Evolutionary conservation across 2,888 invertebrate genomes (phyloP).

Genomic region (Anagyrus pseudococci): DNA sequence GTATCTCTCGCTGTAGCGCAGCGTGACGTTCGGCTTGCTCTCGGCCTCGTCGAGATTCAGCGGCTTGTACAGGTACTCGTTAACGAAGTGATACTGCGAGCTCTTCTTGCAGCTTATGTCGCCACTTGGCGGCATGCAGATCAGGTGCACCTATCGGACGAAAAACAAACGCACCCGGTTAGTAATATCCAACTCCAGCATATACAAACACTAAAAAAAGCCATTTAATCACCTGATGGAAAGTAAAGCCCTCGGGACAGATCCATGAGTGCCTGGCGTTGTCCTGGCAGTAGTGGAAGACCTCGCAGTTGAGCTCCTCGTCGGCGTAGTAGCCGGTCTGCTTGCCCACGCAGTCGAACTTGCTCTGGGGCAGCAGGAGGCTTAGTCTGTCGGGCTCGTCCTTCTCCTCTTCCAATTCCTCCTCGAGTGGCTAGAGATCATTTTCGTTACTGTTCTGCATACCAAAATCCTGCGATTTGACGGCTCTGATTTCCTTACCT

Average conservation of each 20-base stretch:
- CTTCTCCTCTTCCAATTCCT: conserved; percentile 72
- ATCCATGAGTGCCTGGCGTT: conserved; percentile 91
- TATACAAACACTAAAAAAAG: background rate
- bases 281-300: conserved; percentile 93
- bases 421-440: too few species aligned
- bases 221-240: conserved; percentile 73
- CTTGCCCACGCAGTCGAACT: conserved; percentile 80
- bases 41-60: conserved; percentile 84
- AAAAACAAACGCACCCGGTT: background rate
- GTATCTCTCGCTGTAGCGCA: conserved; percentile 82
- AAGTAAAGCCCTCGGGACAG: conserved; percentile 88
- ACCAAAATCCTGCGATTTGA: background rate
- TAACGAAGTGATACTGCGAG: conserved; percentile 89
- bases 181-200: background rate
- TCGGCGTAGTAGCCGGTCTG: conserved; percentile 92
- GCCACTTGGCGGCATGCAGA: conserved; percentile 90
- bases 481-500: conserved; percentile 6
- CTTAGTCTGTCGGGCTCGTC: conserved; percentile 87
- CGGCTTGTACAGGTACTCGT: conserved; percentile 90
- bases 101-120: conserved; percentile 91
- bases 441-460: background rate
- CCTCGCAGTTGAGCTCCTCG: conserved; percentile 86
- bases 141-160: conserved; percentile 78
- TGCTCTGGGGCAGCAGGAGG: conserved; percentile 79
- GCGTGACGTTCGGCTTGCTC: conserved; percentile 78